phyloP scores from a whole-genome alignment of 2,113 vertebrate genomes.

The Dromaius novaehollandiae region DNA sequence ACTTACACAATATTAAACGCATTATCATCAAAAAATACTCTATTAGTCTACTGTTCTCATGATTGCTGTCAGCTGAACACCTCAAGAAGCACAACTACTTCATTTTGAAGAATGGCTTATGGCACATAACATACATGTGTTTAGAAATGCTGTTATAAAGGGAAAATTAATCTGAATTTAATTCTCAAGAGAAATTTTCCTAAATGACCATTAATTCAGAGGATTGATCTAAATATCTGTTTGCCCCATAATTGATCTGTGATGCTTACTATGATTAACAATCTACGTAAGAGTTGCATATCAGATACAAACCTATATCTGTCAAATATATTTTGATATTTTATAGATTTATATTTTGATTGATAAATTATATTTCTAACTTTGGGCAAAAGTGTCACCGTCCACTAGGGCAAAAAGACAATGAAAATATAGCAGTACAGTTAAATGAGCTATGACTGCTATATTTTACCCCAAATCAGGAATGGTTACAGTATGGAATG shows the following conservation, averaged over 20 bases:
- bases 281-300: neutral
- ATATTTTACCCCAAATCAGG: neutral
- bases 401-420: neutral
- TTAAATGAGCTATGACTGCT: neutral
- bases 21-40: neutral
- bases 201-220: neutral
- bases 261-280: neutral
- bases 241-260: neutral
- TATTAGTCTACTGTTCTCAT: neutral
- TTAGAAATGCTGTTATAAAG: neutral
- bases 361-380: neutral
- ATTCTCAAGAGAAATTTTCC: neutral
- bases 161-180: neutral
- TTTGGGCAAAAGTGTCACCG: neutral
- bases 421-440: neutral
- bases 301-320: neutral
- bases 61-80: neutral
- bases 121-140: neutral
- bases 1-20: neutral
- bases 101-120: neutral
- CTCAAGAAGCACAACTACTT: neutral
- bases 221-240: neutral
- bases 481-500: neutral
- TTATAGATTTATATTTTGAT: neutral
- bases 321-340: neutral